Evolutionary conservation across 2,113 vertebrate species (phyloP), one percentile per base, ranked within the genome.

Genomic region (Ammospiza caudacuta): DNA sequence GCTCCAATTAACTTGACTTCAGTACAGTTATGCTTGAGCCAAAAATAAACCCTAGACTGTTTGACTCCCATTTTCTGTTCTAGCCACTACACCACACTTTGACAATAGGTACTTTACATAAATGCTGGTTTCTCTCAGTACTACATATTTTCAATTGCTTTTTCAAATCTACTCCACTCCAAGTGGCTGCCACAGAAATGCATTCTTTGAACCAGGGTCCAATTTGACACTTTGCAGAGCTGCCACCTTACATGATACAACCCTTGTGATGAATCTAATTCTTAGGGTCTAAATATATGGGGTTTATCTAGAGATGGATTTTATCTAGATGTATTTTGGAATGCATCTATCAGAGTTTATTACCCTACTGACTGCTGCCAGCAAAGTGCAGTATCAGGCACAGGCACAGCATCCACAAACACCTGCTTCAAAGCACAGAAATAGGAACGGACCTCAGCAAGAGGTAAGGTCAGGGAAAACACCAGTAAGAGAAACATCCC

Each of bases 1-100:
- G 72, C 64, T 88, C 68, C 52, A 90, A 90, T 94, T 95, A 96
- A 86, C 77, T 74, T 95, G 79, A 90, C 76, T 95, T 93, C 68
- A 78, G 79, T 75, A 80, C 72, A 93, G 90, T 90, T 83, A 89
- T 4, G 52, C 52, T 72, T 39, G 41, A 94, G 83, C 88, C 73
- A 96, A 83, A 95, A 96, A 92, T 93, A 96, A 87, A 81, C 43
- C 37, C 57, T 67, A 80, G 79, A 84, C 64, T 78, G 51, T 76
- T 69, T 91, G 79, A 83, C 76, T 88, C 79, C 47, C n/a, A n/a
- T 92, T 81, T 81, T 89, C 76, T 76, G 52, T 78, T 78, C 90
- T 75, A 89, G 73, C 64, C 61, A 92, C 88, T 82, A 74, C 43
- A 83, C 12, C 6, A 67, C 2, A 4, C 64, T 89, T 72, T 44